phyloP scores from a whole-genome alignment of 2,113 vertebrate species.

The Numenius arquata region DNA sequence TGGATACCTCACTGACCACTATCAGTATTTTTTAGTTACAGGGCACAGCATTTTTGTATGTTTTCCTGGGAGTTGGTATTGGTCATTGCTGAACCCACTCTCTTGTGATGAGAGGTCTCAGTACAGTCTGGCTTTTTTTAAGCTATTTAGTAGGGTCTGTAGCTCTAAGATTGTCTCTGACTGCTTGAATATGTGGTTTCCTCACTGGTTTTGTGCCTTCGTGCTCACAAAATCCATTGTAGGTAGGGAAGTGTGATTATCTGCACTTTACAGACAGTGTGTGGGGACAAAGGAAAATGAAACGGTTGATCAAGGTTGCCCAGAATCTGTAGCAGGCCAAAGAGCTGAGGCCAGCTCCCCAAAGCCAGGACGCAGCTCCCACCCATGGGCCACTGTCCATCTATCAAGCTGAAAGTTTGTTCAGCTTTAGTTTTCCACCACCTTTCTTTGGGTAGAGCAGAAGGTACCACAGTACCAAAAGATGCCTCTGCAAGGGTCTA shows the following conservation, averaged over 20 bases:
- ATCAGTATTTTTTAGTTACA: background rate
- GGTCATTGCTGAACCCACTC: background rate
- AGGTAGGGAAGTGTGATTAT: background rate
- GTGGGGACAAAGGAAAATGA: background rate
- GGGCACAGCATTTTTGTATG: background rate
- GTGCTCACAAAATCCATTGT: background rate
- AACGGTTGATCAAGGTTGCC: background rate
- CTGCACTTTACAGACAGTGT: background rate
- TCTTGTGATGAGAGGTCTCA: background rate
- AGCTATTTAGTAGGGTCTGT: background rate
- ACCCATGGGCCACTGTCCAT: background rate
- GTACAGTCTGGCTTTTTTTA: background rate
- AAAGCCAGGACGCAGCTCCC: background rate
- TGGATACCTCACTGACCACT: background rate
- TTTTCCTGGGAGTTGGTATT: background rate
- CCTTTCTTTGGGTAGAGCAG: background rate
- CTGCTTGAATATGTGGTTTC: background rate
- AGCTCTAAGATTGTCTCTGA: background rate
- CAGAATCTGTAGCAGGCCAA: background rate
- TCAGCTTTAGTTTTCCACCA: background rate
- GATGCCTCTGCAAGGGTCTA: background rate
- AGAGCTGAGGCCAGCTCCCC: background rate
- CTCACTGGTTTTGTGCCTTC: background rate
- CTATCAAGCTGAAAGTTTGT: background rate
- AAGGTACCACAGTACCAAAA: background rate